phyloP scores from a whole-genome alignment of 35 echinoderm and acorn worm species.

The Strongylocentrotus purpuratus region DNA sequence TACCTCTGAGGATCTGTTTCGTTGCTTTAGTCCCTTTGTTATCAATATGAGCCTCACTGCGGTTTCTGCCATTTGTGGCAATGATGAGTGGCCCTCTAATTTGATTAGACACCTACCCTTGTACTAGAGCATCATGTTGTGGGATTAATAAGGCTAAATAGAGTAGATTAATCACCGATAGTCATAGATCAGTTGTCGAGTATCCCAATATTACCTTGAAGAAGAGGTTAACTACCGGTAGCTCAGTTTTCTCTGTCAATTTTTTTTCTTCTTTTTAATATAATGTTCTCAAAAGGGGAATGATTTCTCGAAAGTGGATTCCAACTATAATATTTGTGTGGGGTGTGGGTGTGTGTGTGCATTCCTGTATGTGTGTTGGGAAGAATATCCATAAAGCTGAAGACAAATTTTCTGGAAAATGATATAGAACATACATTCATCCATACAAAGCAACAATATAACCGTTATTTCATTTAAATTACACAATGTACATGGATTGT shows the following conservation, averaged over 20 bases:
- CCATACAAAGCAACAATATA: background rate
- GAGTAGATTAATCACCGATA: background rate
- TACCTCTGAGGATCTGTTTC: no score
- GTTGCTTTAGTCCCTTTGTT: no score
- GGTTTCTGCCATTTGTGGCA: background rate
- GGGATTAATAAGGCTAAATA: background rate
- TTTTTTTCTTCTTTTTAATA: background rate
- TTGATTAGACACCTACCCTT: background rate
- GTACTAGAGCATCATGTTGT: background rate
- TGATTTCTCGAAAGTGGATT: background rate
- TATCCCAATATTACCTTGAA: background rate
- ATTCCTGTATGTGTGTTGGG: background rate
- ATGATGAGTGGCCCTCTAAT: background rate
- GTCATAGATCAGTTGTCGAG: background rate
- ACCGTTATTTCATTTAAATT: background rate
- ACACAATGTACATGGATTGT: background rate
- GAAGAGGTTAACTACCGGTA: background rate
- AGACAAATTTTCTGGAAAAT: background rate
- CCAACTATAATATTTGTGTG: background rate
- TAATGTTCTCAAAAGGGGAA: background rate
- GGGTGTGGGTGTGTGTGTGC: no score
- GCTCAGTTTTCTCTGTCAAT: background rate
- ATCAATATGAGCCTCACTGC: background rate
- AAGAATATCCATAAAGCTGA: background rate
- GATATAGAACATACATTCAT: background rate